phyloP scores from a whole-genome alignment of 2,797 vertebrate species.

The Macroramphosus scolopax region DNA sequence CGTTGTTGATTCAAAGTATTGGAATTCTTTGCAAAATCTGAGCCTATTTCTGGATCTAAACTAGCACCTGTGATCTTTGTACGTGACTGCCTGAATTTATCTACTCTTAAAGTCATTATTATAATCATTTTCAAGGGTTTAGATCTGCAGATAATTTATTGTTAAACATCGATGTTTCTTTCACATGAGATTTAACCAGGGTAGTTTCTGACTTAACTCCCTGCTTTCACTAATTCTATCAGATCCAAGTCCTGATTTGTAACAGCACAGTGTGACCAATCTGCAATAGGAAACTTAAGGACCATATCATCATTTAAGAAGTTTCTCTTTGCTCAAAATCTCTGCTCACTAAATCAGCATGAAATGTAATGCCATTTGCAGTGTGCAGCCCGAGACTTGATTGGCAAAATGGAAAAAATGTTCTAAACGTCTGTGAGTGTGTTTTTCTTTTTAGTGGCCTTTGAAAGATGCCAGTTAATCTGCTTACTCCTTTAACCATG shows the following conservation, averaged over 20 bases:
- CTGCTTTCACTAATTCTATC: constrained; percentile 5
- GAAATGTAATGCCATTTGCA: constrained; percentile 85
- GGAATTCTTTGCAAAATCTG: constrained; percentile 38
- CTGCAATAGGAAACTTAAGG: constrained; percentile 69
- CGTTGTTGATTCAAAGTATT: constrained; percentile 56
- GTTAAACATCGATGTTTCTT: too few relatives aligned
- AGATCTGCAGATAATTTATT: too few relatives aligned
- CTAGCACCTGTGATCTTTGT: constrained; percentile 25
- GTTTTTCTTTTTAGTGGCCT: constrained; percentile 74
- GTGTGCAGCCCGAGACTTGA: constrained; percentile 48
- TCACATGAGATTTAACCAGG: too few relatives aligned
- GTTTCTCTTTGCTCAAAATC: constrained; percentile 63
- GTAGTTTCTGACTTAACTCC: neutral
- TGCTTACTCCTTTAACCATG: constrained; percentile 85
- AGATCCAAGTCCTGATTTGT: constrained; percentile 12
- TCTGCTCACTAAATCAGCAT: constrained; percentile 80
- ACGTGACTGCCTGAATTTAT: neutral
- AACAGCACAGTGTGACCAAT: constrained; percentile 69
- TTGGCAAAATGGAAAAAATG: constrained; percentile 48
- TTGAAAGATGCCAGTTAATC: constrained; percentile 83
- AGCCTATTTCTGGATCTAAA: constrained; percentile 36
- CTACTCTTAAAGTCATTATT: neutral
- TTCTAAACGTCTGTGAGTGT: constrained; percentile 75
- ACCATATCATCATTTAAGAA: constrained; percentile 74
- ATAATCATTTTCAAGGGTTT: too few relatives aligned